Evolutionary conservation across 2,888 invertebrate genomes (phyloP), one percentile per base, ranked within the genome.

Genomic region (Conus canariensis): DNA sequence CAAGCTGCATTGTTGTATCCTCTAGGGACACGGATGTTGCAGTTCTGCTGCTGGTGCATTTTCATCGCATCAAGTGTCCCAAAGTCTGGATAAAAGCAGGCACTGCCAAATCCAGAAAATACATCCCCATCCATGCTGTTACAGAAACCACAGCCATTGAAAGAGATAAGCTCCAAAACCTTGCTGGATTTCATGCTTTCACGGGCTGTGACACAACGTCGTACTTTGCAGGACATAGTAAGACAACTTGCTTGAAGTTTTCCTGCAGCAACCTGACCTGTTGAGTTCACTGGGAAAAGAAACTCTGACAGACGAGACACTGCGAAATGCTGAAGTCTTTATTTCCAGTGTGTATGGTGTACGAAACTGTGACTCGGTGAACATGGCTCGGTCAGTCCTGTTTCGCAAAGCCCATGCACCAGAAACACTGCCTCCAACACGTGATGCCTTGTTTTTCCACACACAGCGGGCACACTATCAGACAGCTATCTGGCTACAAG

Each of bases 121-220:
- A n/a, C n/a, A n/a, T n/a, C n/a, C n/a, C n/a, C n/a, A n/a, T n/a
- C n/a, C n/a, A n/a, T n/a, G n/a, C n/a, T n/a, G n/a, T n/a, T n/a
- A n/a, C n/a, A n/a, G n/a, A n/a, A n/a, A n/a, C n/a, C n/a, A n/a
- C n/a, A n/a, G n/a, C n/a, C 74, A 74, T 74, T 10, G 74, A 74
- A 74, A 74, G 22, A 25, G 22, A 19, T 2, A 22, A 74, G 74
- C 74, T 74, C 22, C 25, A 19, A 25, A 74, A 74, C 74, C 74
- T 74, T 14, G 74, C n/a, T 74, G 74, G 74, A 74, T 74, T 74
- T 74, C 74, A 74, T 74, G 74, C 74, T 22, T 25, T 74, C 25
- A 74, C n/a, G 22, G 74, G 74, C n/a, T 74, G 74, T 74, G 74
- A 74, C 25, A n/a, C 74, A 8, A 74, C 74, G n/a, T 74, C 74